Conservation (phyloP, 2,888 invertebrate species). For the Enchytraeus crypticus region DNA sequence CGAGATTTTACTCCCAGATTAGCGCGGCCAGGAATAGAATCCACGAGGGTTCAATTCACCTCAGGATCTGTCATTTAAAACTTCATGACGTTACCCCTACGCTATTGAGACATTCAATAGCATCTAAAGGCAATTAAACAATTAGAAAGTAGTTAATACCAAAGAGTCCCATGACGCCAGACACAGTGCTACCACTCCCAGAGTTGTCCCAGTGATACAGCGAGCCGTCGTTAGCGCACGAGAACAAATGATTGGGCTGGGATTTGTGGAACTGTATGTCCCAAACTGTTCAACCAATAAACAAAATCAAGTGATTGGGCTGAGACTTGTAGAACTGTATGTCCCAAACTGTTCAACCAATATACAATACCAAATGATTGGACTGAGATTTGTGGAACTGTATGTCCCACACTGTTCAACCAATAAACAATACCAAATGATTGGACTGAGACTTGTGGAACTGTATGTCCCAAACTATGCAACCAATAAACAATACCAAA, state of each 20-base stretch:
- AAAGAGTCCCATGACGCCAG: too few species aligned
- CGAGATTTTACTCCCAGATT: too few species aligned
- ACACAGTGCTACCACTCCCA: too few species aligned
- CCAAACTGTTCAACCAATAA: constrained; percentile 54
- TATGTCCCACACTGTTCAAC: constrained; percentile 64
- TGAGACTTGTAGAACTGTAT: constrained; percentile 76
- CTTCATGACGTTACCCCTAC: too few species aligned
- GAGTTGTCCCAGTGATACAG: constrained; percentile 72
- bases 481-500: constrained; percentile 47
- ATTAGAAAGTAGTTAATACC: too few species aligned
- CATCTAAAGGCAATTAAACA: too few species aligned
- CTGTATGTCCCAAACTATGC: constrained; percentile 67
- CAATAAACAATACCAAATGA: constrained; percentile 55
- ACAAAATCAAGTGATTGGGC: constrained; percentile 66
- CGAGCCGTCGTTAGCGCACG: constrained; percentile 71
- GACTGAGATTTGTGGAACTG: constrained; percentile 78
- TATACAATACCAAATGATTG: constrained; percentile 59
- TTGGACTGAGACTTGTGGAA: constrained; percentile 79
- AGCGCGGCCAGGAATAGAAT: too few species aligned
- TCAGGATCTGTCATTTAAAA: too few species aligned
- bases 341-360: constrained; percentile 60
- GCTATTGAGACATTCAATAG: too few species aligned
- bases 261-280: constrained; percentile 80
- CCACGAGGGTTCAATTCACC: too few species aligned
- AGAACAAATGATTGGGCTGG: constrained; percentile 73